phyloP scores from a whole-genome alignment of 1,140 invertebrate species.

The Lordiphosa stackelbergi region DNA sequence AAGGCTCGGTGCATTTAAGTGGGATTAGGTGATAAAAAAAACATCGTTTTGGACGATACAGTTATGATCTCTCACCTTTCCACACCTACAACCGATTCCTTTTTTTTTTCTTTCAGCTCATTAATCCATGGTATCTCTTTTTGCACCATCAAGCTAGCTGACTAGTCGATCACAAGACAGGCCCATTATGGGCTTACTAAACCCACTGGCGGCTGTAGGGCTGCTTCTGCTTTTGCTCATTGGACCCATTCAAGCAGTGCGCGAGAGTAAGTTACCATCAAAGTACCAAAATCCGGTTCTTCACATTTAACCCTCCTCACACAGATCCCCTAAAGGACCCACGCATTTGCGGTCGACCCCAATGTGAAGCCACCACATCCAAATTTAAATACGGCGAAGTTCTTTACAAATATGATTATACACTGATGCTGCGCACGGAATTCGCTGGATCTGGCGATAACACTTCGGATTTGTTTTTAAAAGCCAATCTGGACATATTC shows the following conservation, averaged over 20 bases:
- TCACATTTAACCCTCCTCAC: not conserved
- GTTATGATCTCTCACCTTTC: too few species aligned
- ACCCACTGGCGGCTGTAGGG: conserved; percentile 12
- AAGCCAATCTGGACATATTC: conserved; percentile 77
- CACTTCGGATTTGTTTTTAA: conserved; percentile 81
- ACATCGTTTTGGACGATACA: too few species aligned
- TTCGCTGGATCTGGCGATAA: conserved; percentile 84
- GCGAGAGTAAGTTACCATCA: conserved; percentile 38
- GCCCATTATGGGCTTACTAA: conserved; percentile 48
- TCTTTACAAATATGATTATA: conserved; percentile 83
- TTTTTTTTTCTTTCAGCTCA: conserved; percentile 12
- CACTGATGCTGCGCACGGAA: conserved; percentile 81
- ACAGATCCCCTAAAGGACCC: conserved; percentile 83
- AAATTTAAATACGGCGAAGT: conserved; percentile 82
- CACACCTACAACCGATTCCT: too few species aligned
- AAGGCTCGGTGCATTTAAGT: too few species aligned
- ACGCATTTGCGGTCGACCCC: conserved; percentile 82
- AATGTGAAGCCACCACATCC: conserved; percentile 75
- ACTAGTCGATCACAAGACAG: conserved; percentile 11
- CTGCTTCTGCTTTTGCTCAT: conserved; percentile 37
- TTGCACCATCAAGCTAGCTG: not conserved
- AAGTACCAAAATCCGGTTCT: not conserved
- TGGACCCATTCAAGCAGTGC: conserved; percentile 30
- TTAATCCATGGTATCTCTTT: not conserved
- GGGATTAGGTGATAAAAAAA: too few species aligned